Conservation (phyloP, 2,888 invertebrate genomes). For the Amiota communis region DNA sequence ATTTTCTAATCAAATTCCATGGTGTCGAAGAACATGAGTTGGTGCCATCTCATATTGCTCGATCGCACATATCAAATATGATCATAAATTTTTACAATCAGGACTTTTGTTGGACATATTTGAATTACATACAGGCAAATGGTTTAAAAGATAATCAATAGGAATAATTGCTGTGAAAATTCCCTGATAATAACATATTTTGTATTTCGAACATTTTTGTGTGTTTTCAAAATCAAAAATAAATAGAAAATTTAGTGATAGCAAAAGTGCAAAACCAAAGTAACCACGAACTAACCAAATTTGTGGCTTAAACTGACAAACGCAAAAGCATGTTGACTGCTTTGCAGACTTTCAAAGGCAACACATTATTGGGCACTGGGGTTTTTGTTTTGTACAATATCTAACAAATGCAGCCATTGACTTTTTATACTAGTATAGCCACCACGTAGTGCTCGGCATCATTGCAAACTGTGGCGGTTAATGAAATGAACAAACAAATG, state of each 20-base stretch:
- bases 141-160: neutral
- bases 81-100: neutral
- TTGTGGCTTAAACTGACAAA: constrained; percentile 15
- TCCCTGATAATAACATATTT: neutral
- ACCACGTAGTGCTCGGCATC: neutral
- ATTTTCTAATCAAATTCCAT: constrained; percentile 2
- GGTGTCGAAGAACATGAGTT: neutral
- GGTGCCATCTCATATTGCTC: constrained; percentile 19
- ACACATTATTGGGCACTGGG: no score
- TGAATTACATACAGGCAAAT: neutral
- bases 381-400: no score
- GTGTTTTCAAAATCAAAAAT: neutral
- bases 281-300: constrained; percentile 20
- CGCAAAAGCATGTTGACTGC: neutral
- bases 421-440: neutral
- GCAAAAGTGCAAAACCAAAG: constrained; percentile 6
- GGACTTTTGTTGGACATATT: neutral
- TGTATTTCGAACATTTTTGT: no score
- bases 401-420: neutral
- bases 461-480: constrained; percentile 14
- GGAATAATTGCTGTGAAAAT: no score
- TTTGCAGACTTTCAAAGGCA: no score
- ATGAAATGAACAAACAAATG: constrained; percentile 30
- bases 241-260: no score
- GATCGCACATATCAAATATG: constrained; percentile 14